Percentiles rank a stretch among this genome's conserved stretches.
Conservation (phyloP, 2,888 invertebrate genomes). For the Cryptocephalus moraei region DNA sequence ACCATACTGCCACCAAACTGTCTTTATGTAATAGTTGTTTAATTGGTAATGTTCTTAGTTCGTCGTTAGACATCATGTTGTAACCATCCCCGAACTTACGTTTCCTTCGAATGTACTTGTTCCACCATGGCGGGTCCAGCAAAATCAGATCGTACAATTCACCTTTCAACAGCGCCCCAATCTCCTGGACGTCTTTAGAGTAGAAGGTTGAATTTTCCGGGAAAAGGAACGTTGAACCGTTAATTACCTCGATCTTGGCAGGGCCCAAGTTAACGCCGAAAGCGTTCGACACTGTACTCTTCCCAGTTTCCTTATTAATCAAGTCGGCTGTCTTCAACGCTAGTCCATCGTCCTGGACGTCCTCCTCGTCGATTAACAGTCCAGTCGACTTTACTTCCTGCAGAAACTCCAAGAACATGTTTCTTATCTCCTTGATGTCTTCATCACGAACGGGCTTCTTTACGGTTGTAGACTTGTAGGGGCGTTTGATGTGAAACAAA, state of each 20-base stretch:
- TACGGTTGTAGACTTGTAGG: conserved; percentile 26
- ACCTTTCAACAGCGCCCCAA: conserved; percentile 40
- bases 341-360: conserved; percentile 7
- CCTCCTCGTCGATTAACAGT: neutral
- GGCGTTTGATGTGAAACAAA: conserved; percentile 40
- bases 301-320: conserved; percentile 16
- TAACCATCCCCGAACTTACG: conserved; percentile 58
- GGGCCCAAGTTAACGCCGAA: conserved; percentile 46
- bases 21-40: conserved; percentile 47
- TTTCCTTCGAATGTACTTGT: conserved; percentile 82
- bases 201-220: conserved; percentile 57
- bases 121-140: conserved; percentile 94
- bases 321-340: conserved; percentile 20
- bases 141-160: conserved; percentile 68
- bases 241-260: conserved; percentile 42
- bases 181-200: conserved; percentile 53
- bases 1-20: conserved; percentile 79
- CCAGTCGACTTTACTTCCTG: neutral
- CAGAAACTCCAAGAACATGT: conserved; percentile 5
- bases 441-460: conserved; percentile 2
- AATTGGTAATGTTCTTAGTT: conserved; percentile 62
- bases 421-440: neutral
- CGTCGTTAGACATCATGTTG: conserved; percentile 66
- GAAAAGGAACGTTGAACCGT: conserved; percentile 48
- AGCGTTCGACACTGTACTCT: conserved; percentile 11